These are phyloP conservation scores for Anarhynchus alexandrinus DNA, from an alignment of 2,113 vertebrate species.

Conservation along the genomic window DNA sequence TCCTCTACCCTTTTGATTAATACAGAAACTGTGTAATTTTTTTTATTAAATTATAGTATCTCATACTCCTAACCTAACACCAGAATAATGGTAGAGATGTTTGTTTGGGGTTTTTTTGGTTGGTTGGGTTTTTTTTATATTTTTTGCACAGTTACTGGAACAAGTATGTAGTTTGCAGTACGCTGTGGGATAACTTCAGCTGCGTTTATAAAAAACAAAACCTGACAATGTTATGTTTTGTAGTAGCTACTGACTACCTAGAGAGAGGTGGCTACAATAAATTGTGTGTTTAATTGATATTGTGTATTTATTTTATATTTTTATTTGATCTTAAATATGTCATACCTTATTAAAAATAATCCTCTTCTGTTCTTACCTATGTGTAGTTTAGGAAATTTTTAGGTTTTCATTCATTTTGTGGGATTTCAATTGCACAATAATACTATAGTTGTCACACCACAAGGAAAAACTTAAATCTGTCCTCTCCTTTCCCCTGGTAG, in stretches of 20 bases:
- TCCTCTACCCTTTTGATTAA: neutral
- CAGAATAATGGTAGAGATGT: neutral
- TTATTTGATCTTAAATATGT: neutral
- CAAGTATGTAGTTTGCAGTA: neutral
- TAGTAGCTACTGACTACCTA: neutral
- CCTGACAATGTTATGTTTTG: neutral
- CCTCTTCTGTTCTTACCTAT: neutral
- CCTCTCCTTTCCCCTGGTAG: neutral
- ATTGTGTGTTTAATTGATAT: neutral
- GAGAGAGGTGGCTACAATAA: neutral
- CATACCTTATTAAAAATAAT: neutral
- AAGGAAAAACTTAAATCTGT: neutral
- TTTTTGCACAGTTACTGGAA: neutral
- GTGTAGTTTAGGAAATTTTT: neutral
- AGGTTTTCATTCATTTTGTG: neutral
- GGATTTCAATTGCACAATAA: neutral
- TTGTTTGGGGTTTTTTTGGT: neutral
- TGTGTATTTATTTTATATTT: neutral
- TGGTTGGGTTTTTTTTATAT: neutral
- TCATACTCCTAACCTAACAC: neutral
- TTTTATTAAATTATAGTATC: neutral
- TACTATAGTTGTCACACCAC: neutral
- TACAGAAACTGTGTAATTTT: neutral
- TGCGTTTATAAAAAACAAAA: neutral
- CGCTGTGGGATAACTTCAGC: neutral